Percentiles rank a stretch among this genome's conserved stretches.
These are phyloP conservation scores for Montipora cactus DNA, from an alignment of 64 coral and sea anemone genomes.

Conservation along the genomic window DNA sequence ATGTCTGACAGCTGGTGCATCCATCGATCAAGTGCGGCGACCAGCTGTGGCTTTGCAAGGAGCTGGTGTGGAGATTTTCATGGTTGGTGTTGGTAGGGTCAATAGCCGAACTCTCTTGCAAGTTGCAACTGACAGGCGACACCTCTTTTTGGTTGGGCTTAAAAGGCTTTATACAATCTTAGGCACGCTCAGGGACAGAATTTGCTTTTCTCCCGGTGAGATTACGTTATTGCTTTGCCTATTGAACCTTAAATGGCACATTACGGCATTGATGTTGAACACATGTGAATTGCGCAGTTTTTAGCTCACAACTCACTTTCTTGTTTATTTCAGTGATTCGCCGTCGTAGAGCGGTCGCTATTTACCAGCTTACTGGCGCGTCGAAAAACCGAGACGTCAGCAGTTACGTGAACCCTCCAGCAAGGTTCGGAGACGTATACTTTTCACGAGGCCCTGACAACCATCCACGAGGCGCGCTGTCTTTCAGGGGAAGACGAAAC, in stretches of 20 bases:
- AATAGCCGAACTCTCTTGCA: not conserved
- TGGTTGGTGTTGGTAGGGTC: constrained; percentile 10
- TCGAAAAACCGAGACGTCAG: constrained; percentile 37
- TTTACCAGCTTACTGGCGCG: constrained; percentile 49
- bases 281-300: no score
- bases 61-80: constrained; percentile 47
- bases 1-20: not conserved
- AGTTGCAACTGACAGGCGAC: constrained; percentile 33
- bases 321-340: constrained; percentile 6
- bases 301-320: not conserved
- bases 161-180: constrained; percentile 9
- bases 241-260: not conserved
- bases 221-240: not conserved
- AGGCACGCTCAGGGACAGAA: constrained; percentile 22
- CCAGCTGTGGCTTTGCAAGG: constrained; percentile 20
- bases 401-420: constrained; percentile 51
- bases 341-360: constrained; percentile 46
- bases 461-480: constrained; percentile 49
- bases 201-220: constrained; percentile 65
- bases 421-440: constrained; percentile 13
- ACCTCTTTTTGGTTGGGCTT: constrained; percentile 3
- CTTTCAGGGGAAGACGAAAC: constrained; percentile 4
- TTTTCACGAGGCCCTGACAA: constrained; percentile 49
- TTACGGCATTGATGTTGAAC: not conserved
- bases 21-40: constrained; percentile 32